These are phyloP conservation scores for Ichneumoninae sp. DNA, from an alignment of 2,888 invertebrate species.

Conservation along the genomic window DNA sequence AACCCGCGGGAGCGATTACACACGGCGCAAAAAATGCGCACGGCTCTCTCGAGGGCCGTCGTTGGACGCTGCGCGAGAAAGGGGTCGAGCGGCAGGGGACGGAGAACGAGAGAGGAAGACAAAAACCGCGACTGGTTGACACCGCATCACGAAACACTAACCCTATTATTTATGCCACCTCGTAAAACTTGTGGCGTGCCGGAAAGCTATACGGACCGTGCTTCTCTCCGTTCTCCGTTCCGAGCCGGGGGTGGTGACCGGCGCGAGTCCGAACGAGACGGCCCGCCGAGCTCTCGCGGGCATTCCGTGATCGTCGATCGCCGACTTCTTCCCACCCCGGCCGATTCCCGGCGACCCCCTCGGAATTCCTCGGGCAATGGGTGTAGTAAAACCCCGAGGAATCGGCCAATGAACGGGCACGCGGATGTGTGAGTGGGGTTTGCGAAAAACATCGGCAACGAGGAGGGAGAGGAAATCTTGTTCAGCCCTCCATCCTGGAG, in stretches of 20 bases:
- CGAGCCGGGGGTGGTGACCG: constrained; percentile 42
- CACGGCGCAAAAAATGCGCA: constrained; percentile 35
- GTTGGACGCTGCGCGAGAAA: constrained; percentile 40
- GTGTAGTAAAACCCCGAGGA: constrained; percentile 54
- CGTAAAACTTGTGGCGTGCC: constrained; percentile 83
- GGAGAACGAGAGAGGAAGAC: constrained; percentile 44
- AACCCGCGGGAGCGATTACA: constrained; percentile 74
- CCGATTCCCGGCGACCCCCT: constrained; percentile 29
- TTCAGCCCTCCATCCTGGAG: constrained; percentile 1
- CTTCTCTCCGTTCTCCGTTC: constrained; percentile 42
- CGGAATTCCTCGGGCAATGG: constrained; percentile 55
- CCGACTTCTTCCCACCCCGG: constrained; percentile 55
- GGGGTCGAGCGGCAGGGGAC: constrained; percentile 34
- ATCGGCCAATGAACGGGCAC: constrained; percentile 53
- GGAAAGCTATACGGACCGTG: constrained; percentile 75
- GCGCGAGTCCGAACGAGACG: constrained; percentile 18
- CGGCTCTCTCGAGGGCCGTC: constrained; percentile 31
- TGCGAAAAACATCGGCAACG: constrained; percentile 26
- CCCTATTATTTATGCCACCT: constrained; percentile 82
- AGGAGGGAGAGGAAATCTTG: constrained; percentile 19
- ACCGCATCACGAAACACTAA: constrained; percentile 82
- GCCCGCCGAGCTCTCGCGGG: constrained; percentile 41
- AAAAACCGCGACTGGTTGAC: constrained; percentile 74
- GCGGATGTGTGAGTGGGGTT: constrained; percentile 22
- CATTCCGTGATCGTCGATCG: constrained; percentile 69